Evolutionary conservation across 2,113 vertebrate species (phyloP).

Genomic region (Campylorhamphus procurvoides): DNA sequence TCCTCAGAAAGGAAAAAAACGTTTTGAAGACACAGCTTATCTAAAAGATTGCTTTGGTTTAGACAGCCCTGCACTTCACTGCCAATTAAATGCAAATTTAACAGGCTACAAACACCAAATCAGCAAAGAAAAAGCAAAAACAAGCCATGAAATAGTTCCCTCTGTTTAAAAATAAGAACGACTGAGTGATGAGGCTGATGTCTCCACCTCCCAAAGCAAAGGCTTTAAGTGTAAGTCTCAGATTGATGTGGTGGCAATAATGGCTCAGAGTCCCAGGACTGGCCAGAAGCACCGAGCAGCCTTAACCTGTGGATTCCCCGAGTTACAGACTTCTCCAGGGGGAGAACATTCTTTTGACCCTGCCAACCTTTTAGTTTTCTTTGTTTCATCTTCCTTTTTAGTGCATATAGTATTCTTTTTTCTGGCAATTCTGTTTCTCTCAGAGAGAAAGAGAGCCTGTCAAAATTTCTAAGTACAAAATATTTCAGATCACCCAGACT

Average conservation of each 20-base stretch:
- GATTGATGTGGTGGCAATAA: not conserved
- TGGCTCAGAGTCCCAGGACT: not conserved
- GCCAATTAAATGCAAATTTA: conserved; percentile 45
- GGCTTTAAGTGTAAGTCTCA: not conserved
- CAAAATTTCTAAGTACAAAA: not conserved
- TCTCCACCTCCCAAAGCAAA: not conserved
- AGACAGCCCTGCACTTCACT: conserved; percentile 1
- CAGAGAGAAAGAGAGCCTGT: not conserved
- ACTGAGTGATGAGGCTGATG: conserved; percentile 16
- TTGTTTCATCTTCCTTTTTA: not conserved
- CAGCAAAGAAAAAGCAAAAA: not conserved
- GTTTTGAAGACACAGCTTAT: conserved; percentile 17
- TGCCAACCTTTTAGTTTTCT: not conserved
- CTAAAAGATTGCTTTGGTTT: conserved; percentile 54
- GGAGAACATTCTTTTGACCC: not conserved
- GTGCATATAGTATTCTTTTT: not conserved
- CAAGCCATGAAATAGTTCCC: not conserved
- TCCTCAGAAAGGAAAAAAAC: not conserved
- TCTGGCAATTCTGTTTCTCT: not conserved
- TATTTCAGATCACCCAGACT: not conserved
- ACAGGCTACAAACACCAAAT: conserved; percentile 11
- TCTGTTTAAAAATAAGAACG: conserved; percentile 32
- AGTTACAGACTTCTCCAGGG: not conserved
- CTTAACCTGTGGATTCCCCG: not conserved
- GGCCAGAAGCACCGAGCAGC: not conserved